Base-by-base conservation (phyloP, 1,140 invertebrate species). In the Venustaconcha ellipsiformis region DNA sequence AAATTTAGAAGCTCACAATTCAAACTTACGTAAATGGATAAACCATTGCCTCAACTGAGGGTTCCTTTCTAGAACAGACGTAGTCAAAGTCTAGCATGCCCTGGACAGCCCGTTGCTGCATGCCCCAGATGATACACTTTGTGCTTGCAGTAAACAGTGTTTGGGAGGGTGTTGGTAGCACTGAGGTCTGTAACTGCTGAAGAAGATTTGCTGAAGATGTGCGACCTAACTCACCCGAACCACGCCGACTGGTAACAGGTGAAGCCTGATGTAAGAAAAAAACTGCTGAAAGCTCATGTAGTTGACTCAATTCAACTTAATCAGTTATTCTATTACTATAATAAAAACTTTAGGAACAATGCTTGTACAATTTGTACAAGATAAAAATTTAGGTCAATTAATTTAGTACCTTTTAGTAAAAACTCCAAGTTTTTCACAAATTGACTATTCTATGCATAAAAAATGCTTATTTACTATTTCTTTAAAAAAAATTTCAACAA, bases 11-110 rank as follows among this genome's bases (percentile, higher is more conserved):
- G 13, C 8, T 62, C 18, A 62, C 23, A 62, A 23, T 23, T 62
- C 37, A 48, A 71, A 88, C 87, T 83, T 81, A 90, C 89, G 88
- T 88, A 58, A 91, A 99, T 6, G 99, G 99, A 91, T 99, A 99
- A 17, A 99, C 96, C 86, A 99, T 96, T 55, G 97, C 98, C 8
- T 96, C 97, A 1, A 99, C 93, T 57, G 92, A 93, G 6, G 92
- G 92, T 82, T 96, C 94, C 73, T 93, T 91, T 80, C 99, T 93
- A 23, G 96, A 93, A 89, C 98, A 99, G 17, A 99, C 97, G 90
- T 98, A 99, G 91, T 99, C 99, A 92, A 99, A 99, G 89, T 99
- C 99, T 65, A 99, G 89, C 97, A 99, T 99, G 76, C 93, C 92
- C 79, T 99, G 98, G 55, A 99, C 97, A n/a, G 98, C 98, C 77